Evolutionary conservation across 1,140 invertebrate genomes (phyloP), one percentile per base, ranked within the genome.

Genomic region (Bombus sibiricus): DNA sequence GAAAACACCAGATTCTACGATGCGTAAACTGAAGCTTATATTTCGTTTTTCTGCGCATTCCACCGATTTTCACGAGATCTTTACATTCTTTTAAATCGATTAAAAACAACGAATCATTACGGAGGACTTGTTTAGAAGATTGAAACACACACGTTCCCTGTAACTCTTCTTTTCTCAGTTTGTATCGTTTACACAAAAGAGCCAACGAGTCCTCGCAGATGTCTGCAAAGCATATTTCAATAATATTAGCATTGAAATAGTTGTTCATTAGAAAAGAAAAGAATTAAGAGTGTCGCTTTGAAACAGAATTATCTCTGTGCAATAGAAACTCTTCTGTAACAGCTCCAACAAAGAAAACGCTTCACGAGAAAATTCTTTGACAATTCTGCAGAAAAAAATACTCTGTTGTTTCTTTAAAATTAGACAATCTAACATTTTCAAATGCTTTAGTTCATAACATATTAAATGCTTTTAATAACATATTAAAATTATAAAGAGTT

Each of bases 1-100:
- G 64, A 66, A 18, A 22, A 71, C 37, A 6, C 10, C 39, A 43
- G 28, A 18, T 69, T n/a, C 64, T 53, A 69, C 41, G 43, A 59
- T 73, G 66, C 79, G 10, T 72, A 4, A 57, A 81, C 18, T 15
- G 57, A 85, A 79, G 53, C 53, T 79, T 79, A 37, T 69, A 37
- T 71, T 71, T 73, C 41, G 8, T 73, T 32, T 32, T 25, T 32
- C 41, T 34, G n/a, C 53, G 39, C 3, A n/a, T 53, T 28, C 37
- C 39, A 59, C 34, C 10, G 43, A 77, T 28, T 34, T 47, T 13
- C 28, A 18, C 64, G 34, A 37, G 2, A 69, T 53, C 10, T 39
- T 77, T 78, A 80, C 53, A 39, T 32, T 41, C 22, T 34, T 37
- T 76, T 6, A 53, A 25, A 18, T 32, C 32, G 62, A 76, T 39